Evolutionary conservation across 2,888 invertebrate genomes (phyloP).

Genomic region (Ornithoptera alexandrae): DNA sequence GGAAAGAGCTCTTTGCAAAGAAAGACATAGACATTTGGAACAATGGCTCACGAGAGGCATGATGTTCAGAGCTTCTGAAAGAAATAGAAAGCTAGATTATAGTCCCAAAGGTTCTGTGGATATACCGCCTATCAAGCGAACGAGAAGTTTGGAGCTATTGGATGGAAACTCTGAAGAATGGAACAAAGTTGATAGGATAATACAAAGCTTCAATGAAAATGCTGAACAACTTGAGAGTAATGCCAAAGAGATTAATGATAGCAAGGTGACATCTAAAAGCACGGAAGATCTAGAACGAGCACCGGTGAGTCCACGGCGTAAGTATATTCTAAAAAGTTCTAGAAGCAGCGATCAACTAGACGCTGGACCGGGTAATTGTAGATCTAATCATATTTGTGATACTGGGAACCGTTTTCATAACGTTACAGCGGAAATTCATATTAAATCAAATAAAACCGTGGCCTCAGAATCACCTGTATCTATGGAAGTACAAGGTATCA

Average conservation of each 20-base stretch:
- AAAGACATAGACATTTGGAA: constrained; percentile 83
- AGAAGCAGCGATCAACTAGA: constrained; percentile 70
- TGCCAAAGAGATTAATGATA: constrained; percentile 68
- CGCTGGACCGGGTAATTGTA: constrained; percentile 54
- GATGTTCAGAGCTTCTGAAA: constrained; percentile 79
- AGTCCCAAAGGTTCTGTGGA: constrained; percentile 77
- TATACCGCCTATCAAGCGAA: constrained; percentile 82
- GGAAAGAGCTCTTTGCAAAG: constrained; percentile 82
- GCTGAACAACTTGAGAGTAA: constrained; percentile 60
- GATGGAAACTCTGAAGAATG: constrained; percentile 73
- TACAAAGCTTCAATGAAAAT: constrained; percentile 64
- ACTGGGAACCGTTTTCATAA: constrained; percentile 52
- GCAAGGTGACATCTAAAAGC: constrained; percentile 73
- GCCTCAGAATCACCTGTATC: constrained; percentile 67
- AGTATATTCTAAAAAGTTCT: constrained; percentile 60
- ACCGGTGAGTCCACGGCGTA: constrained; percentile 56
- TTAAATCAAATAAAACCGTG: constrained; percentile 63
- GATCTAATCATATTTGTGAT: constrained; percentile 44
- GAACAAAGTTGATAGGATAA: constrained; percentile 64
- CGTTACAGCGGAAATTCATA: constrained; percentile 73
- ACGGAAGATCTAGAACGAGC: constrained; percentile 70
- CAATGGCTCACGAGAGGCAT: constrained; percentile 85
- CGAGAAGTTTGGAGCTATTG: constrained; percentile 85
- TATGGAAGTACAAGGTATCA: constrained; percentile 56
- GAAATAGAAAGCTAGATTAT: constrained; percentile 67